These are phyloP conservation scores for Sinocyclocheilus anophthalmus DNA, from an alignment of 2,113 vertebrate genomes.

Conservation along the genomic window DNA sequence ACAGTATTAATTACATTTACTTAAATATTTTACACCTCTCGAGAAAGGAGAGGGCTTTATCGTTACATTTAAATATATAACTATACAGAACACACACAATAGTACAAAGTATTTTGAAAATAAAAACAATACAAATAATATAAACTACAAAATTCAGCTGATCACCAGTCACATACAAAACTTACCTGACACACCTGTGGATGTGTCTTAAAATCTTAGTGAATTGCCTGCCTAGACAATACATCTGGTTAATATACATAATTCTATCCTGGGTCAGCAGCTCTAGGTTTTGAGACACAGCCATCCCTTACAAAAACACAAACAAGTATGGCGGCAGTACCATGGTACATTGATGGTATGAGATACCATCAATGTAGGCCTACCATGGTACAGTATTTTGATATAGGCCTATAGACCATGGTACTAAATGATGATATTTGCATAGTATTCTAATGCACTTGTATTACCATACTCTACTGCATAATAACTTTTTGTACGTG, in stretches of 20 bases:
- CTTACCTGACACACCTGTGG: neutral
- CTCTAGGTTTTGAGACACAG: neutral
- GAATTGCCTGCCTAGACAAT: neutral
- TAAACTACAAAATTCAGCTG: neutral
- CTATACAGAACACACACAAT: neutral
- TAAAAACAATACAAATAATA: neutral
- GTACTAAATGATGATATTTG: neutral
- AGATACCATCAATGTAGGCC: too few species aligned
- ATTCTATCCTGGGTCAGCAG: neutral
- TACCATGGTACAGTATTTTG: too few species aligned
- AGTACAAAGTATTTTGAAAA: neutral
- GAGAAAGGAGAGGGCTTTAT: neutral
- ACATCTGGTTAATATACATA: neutral
- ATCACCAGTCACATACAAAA: neutral
- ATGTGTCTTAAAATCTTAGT: neutral
- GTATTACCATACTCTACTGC: neutral
- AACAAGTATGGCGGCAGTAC: neutral
- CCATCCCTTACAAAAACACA: neutral
- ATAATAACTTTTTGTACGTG: neutral
- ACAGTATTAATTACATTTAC: too few species aligned
- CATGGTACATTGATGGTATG: neutral
- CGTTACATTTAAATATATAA: neutral
- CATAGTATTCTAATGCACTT: neutral
- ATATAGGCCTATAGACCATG: too few species aligned
- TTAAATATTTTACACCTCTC: too few species aligned